Evolutionary conservation across 2,113 vertebrate genomes (phyloP).

Genomic region (Crotalus helleri): DNA sequence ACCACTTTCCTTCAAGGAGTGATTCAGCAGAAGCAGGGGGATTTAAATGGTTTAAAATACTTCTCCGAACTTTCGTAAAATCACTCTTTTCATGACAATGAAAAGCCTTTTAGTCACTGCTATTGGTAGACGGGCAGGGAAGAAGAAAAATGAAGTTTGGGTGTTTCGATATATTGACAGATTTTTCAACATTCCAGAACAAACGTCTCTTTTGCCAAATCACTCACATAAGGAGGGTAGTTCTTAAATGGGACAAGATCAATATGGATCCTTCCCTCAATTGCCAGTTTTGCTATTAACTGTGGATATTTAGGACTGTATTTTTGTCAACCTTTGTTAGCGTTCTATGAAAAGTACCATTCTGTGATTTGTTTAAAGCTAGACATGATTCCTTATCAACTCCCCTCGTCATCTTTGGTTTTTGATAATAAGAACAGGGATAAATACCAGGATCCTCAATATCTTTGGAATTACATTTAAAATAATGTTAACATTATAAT

Average conservation of each 20-base stretch:
- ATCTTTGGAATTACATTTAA: not conserved
- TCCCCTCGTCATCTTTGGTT: not conserved
- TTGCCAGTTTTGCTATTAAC: not conserved
- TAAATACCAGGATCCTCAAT: not conserved
- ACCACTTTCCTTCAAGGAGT: slow-evolving; percentile 5
- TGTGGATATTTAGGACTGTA: not conserved
- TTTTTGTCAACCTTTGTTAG: not conserved
- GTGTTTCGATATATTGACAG: not conserved
- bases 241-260: not conserved
- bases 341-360: not conserved
- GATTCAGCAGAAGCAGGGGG: not conserved
- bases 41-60: not conserved
- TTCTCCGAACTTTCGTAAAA: slow-evolving; percentile 13
- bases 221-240: not conserved
- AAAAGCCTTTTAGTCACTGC: not conserved
- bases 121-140: not conserved
- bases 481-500: not conserved
- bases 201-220: not conserved
- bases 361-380: not conserved
- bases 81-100: not conserved
- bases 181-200: not conserved
- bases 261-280: not conserved
- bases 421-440: not conserved
- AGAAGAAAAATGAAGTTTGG: not conserved
- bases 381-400: not conserved